These are phyloP conservation scores for Dicrostonyx torquatus DNA, from an alignment of 2,797 vertebrate species.

Conservation along the genomic window DNA sequence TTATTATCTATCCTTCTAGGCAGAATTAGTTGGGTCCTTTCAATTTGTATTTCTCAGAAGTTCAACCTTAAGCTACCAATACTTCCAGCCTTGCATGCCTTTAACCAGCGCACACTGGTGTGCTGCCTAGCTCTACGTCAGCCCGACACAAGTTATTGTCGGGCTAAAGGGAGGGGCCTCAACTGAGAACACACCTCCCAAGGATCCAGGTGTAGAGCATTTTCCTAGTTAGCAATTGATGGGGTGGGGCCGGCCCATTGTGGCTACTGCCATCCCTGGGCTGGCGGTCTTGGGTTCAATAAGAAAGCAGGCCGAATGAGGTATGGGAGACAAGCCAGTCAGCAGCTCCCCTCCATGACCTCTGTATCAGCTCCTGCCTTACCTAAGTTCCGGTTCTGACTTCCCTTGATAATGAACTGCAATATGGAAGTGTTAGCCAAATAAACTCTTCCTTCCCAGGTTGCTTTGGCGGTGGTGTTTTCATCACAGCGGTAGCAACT, in stretches of 20 bases:
- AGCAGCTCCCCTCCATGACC: neutral
- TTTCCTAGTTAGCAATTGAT: neutral
- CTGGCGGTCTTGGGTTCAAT: neutral
- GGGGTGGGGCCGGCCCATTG: neutral
- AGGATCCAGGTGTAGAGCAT: neutral
- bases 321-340: neutral
- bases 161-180: neutral
- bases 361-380: neutral
- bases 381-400: neutral
- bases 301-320: neutral
- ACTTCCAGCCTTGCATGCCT: neutral
- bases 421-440: no score
- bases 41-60: neutral
- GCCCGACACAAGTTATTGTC: neutral
- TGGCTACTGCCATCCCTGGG: neutral
- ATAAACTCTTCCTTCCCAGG: neutral
- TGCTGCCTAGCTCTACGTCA: neutral
- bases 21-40: no score
- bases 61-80: no score
- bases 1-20: no score
- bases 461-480: neutral
- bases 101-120: rapidly evolving
- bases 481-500: no score
- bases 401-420: no score
- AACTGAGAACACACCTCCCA: neutral